Evolutionary conservation across 2,113 vertebrate genomes (phyloP).

Genomic region (Paramisgurnus dabryanus): DNA sequence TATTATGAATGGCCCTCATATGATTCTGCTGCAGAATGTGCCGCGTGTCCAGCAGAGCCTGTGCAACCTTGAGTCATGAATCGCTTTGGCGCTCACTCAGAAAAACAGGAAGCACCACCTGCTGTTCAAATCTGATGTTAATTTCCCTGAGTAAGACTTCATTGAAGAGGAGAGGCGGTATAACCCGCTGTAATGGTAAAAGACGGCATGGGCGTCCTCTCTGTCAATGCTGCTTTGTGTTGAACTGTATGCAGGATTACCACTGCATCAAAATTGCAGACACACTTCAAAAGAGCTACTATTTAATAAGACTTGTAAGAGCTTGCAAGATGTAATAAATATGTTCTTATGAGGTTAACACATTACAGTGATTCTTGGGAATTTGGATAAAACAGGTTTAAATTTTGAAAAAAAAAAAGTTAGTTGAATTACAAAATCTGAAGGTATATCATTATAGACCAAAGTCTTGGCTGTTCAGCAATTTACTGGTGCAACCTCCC

Average conservation of each 20-base stretch:
- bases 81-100: constrained; percentile 37
- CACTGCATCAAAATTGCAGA: neutral
- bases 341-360: too few species aligned
- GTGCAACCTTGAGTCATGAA: constrained; percentile 49
- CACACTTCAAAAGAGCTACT: neutral
- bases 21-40: constrained; percentile 15
- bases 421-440: too few species aligned
- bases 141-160: constrained; percentile 35
- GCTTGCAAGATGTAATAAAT: too few species aligned
- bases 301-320: neutral
- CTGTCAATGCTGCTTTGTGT: neutral
- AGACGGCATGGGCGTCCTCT: constrained; percentile 10
- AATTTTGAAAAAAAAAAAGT: too few species aligned
- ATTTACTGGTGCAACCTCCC: too few species aligned
- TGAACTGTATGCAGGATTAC: neutral
- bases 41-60: constrained; percentile 14
- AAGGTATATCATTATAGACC: too few species aligned
- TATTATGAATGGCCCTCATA: constrained; percentile 31
- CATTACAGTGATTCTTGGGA: too few species aligned
- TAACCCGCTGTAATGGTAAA: constrained; percentile 18
- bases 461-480: too few species aligned
- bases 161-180: constrained; percentile 8
- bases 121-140: constrained; percentile 39
- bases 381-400: too few species aligned
- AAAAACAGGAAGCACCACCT: constrained; percentile 52